Percentiles rank a stretch among this genome's conserved stretches.
These are phyloP conservation scores for Labroides dimidiatus DNA, from an alignment of 2,797 vertebrate genomes.

Conservation along the genomic window DNA sequence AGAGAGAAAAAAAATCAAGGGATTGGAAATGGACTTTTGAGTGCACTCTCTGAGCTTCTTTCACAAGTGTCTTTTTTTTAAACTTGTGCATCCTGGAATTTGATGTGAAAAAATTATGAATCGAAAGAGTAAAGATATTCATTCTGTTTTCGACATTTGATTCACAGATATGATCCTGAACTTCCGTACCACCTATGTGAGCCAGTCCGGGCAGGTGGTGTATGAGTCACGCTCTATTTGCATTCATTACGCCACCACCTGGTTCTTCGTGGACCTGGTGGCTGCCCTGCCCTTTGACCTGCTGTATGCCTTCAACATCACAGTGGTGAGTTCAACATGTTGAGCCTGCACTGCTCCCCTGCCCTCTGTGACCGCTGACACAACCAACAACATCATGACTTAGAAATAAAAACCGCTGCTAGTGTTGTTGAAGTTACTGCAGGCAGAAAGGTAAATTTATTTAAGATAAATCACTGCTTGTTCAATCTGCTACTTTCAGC, in stretches of 20 bases:
- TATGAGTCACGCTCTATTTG: constrained; percentile 94
- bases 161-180: constrained; percentile 95
- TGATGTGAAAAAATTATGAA: too few species aligned
- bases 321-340: constrained; percentile 88
- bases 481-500: constrained; percentile 18
- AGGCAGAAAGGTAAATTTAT: constrained; percentile 10
- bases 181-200: constrained; percentile 96
- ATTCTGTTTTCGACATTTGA: constrained; percentile 1
- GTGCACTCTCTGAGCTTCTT: too few species aligned
- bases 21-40: too few species aligned
- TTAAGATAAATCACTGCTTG: constrained; percentile 19
- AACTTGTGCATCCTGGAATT: too few species aligned
- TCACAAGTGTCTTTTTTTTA: too few species aligned
- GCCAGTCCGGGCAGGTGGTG: constrained; percentile 95
- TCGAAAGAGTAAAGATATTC: background rate
- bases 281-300: constrained; percentile 97
- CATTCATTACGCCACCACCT: constrained; percentile 96
- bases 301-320: constrained; percentile 96
- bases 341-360: background rate
- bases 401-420: background rate
- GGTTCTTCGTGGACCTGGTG: constrained; percentile 97
- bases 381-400: background rate
- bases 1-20: too few species aligned
- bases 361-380: constrained; percentile 7
- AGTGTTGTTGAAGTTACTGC: background rate